phyloP scores from a whole-genome alignment of 1,140 invertebrate species.

The Drosophila willistoni region DNA sequence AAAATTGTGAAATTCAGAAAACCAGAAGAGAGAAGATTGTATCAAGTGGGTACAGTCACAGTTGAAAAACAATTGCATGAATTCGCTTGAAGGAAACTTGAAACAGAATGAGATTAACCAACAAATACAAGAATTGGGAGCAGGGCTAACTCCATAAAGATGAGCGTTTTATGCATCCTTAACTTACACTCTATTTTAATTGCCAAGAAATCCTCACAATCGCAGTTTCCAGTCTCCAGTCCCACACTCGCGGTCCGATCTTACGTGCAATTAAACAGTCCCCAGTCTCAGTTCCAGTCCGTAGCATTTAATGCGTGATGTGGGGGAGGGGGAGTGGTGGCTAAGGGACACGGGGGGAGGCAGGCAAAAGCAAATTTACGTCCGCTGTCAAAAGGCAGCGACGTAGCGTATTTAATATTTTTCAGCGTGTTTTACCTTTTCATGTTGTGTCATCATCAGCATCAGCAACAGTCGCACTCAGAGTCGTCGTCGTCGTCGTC shows the following conservation, averaged over 20 bases:
- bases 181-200: slow-evolving; percentile 83
- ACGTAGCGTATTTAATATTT: slow-evolving; percentile 82
- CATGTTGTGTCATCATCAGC: slow-evolving; percentile 83
- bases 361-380: slow-evolving; percentile 81
- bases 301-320: background rate
- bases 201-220: slow-evolving; percentile 65
- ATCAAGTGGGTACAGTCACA: background rate
- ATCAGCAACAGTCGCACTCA: slow-evolving; percentile 40
- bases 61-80: slow-evolving; percentile 5
- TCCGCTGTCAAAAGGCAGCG: slow-evolving; percentile 81
- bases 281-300: slow-evolving; percentile 34
- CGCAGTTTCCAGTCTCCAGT: slow-evolving; percentile 30
- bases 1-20: background rate
- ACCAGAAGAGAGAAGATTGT: no score
- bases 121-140: slow-evolving; percentile 5
- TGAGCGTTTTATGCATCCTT: slow-evolving; percentile 79
- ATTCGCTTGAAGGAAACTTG: background rate
- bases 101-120: slow-evolving; percentile 11
- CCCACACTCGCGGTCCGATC: slow-evolving; percentile 42
- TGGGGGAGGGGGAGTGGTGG: background rate
- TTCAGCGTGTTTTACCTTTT: slow-evolving; percentile 82
- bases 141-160: slow-evolving; percentile 63
- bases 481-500: slow-evolving; percentile 15
- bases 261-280: slow-evolving; percentile 79
- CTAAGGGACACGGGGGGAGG: background rate